Base-by-base conservation (phyloP, 2,797 vertebrate species). In the Fratercula arctica region DNA sequence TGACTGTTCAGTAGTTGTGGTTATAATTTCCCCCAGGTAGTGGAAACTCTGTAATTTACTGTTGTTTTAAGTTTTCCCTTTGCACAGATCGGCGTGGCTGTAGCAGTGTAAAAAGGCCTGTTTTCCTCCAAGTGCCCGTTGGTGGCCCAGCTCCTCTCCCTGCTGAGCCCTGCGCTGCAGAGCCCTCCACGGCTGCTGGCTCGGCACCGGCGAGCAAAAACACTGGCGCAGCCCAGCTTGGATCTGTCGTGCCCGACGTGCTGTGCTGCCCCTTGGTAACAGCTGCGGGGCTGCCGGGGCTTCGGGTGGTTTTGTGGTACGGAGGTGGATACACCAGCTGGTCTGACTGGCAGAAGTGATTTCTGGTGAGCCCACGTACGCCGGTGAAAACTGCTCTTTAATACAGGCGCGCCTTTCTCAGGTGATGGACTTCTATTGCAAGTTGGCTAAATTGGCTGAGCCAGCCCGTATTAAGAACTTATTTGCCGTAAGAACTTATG, bases 1-100 rank as follows among this genome's bases (percentile, higher is more conserved):
- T 93, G 93, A 82, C 85, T 95, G 70, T 94, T 77, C 88, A 54
- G 67, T 76, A 82, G 83, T 82, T 89, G 94, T 15, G 6, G 70
- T 93, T 97, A 91, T 96, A 93, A 96, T 95, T 97, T 97, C 93
- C 95, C 95, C 45, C 85, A 95, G 95, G 95, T 87, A 95, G 94
- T 68, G 82, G 61, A 89, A 95, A 93, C 43, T 83, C 73, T 60
- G 33, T 88, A 85, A 97, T 95, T 95, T 89, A 90, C 79, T 84
- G 59, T 66, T 89, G 85, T n/a, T 46, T 87, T 77, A 72, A 57
- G 70, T 89, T 85, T 72, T 85, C 69, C 64, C 85, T 85, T 87
- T 37, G 43, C 69, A 45, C 7, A 28, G 69, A 81, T 73, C 9
- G 3, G 60, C 26, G 16, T 82, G 73, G 51, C 9, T 78, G 61